Evolutionary conservation across 2,113 vertebrate genomes (phyloP).

Genomic region (Aspidoscelis tigris): DNA sequence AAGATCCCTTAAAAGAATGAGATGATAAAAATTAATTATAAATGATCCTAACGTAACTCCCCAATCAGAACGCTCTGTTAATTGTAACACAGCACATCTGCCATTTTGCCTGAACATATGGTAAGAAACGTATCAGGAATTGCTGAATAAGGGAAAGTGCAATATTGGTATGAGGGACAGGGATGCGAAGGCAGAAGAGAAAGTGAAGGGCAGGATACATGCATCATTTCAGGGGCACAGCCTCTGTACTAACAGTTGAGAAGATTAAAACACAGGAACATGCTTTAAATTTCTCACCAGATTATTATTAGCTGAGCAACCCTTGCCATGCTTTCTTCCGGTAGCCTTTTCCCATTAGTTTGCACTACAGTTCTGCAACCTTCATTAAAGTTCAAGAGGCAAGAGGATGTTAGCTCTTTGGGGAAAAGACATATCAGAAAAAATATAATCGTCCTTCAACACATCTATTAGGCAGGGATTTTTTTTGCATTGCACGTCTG

Average conservation of each 20-base stretch:
- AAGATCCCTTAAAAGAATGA: background rate
- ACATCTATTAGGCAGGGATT: background rate
- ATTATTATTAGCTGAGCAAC: background rate
- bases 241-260: background rate
- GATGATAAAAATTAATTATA: constrained; percentile 32
- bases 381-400: too few species aligned
- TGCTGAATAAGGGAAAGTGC: constrained; percentile 51
- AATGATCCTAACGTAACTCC: constrained; percentile 39
- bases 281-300: background rate
- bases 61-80: constrained; percentile 44
- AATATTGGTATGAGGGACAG: background rate
- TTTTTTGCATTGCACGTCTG: background rate
- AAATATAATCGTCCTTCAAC: background rate
- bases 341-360: background rate
- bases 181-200: too few species aligned
- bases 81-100: constrained; percentile 54
- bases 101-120: constrained; percentile 51
- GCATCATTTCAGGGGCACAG: constrained; percentile 7
- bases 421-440: background rate
- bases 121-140: constrained; percentile 9
- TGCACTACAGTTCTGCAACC: too few species aligned
- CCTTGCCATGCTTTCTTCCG: too few species aligned
- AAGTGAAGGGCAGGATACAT: background rate
- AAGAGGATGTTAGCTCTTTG: background rate
- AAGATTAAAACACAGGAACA: background rate